A percentile compares a stretch with the other conserved stretches of the same genome.
Conservation (phyloP, 2,113 vertebrate genomes). For the Apaloderma vittatum region DNA sequence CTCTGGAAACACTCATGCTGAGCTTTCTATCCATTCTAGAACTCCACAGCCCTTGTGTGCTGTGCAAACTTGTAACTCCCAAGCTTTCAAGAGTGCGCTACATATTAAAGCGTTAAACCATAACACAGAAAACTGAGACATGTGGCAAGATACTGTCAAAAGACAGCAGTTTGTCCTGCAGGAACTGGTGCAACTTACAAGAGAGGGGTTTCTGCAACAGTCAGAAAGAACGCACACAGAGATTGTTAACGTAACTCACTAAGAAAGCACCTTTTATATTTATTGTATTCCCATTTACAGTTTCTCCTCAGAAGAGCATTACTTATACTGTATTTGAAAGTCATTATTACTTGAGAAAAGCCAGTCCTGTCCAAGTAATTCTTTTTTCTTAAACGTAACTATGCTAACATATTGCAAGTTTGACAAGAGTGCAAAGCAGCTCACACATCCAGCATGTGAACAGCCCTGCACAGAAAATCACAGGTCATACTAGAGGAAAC, state of each 20-base stretch:
- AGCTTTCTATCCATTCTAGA: not conserved
- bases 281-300: not conserved
- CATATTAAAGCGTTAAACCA: not conserved
- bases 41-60: not conserved
- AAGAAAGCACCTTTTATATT: not conserved
- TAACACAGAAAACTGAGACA: not conserved
- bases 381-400: not conserved
- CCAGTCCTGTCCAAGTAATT: not conserved
- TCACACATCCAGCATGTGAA: not conserved
- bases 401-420: not conserved
- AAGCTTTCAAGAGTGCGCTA: not conserved
- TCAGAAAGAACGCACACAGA: not conserved
- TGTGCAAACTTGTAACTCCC: not conserved
- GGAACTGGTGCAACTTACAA: slow-evolving; percentile 21
- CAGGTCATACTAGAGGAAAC: not conserved
- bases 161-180: not conserved
- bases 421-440: not conserved
- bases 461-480: not conserved
- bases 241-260: too few species aligned
- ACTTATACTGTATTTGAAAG: not conserved
- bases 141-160: not conserved
- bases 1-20: not conserved
- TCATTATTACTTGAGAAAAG: not conserved
- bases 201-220: not conserved
- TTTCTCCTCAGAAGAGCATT: not conserved